Evolutionary conservation across 2,113 vertebrate genomes (phyloP).

Genomic region (Oreotrochilus melanogaster): DNA sequence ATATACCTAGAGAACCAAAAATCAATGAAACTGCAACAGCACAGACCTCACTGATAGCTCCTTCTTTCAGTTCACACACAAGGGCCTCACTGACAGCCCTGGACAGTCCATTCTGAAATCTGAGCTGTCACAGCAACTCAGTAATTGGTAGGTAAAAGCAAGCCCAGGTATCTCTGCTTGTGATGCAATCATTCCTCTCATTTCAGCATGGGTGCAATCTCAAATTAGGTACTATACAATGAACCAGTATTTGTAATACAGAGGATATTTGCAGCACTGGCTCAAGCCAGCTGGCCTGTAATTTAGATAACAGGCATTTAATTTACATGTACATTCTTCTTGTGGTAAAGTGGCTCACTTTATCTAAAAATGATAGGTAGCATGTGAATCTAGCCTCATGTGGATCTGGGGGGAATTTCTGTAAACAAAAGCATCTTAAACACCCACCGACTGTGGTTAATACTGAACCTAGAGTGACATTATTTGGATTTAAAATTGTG

Average conservation of each 20-base stretch:
- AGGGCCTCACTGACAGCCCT: not conserved
- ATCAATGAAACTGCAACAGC: not conserved
- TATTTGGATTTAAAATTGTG: too few relatives aligned
- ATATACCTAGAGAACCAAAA: slow-evolving; percentile 1
- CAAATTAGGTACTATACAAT: fast-evolving
- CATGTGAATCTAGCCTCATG: fast-evolving
- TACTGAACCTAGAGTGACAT: not conserved
- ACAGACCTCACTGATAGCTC: not conserved
- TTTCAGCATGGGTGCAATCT: not conserved
- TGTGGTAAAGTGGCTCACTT: fast-evolving
- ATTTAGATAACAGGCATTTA: not conserved
- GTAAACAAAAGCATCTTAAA: not conserved
- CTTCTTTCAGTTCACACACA: not conserved
- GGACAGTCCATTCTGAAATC: not conserved
- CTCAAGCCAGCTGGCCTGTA: not conserved
- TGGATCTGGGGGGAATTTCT: not conserved
- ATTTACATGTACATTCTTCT: not conserved
- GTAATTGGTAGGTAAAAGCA: not conserved
- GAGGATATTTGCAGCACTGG: not conserved
- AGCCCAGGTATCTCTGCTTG: not conserved
- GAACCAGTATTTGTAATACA: not conserved
- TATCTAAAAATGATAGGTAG: fast-evolving
- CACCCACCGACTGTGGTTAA: not conserved
- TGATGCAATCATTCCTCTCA: not conserved
- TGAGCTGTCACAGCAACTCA: not conserved